These are phyloP conservation scores for Xenopus petersii DNA, from an alignment of 2,797 vertebrate species.

Conservation along the genomic window DNA sequence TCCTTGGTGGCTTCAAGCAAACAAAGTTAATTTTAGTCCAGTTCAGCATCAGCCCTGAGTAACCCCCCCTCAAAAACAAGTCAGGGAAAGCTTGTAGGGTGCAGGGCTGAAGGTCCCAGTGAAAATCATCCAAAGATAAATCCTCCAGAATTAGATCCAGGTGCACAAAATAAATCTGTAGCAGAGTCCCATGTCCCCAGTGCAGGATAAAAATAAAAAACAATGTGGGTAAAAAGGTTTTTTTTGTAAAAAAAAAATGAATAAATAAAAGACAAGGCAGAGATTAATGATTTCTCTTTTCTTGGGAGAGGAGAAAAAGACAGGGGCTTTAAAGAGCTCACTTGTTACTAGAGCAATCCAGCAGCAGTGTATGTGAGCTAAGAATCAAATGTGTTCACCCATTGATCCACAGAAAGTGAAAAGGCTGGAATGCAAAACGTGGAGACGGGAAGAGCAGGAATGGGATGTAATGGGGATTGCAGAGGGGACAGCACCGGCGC, in stretches of 20 bases:
- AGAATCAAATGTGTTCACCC: slow-evolving; percentile 64
- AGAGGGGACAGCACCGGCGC: slow-evolving; percentile 33
- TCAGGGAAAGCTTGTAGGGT: too few relatives aligned
- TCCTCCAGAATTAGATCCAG: slow-evolving; percentile 24
- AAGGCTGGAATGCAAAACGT: slow-evolving; percentile 59
- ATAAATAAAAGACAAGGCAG: background rate
- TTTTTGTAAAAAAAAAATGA: background rate
- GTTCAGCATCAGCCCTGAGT: slow-evolving; percentile 26
- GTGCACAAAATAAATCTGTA: slow-evolving; percentile 40
- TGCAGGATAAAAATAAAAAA: slow-evolving; percentile 45
- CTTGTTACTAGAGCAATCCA: slow-evolving; percentile 65
- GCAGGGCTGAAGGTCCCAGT: slow-evolving; percentile 38
- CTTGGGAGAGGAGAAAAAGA: slow-evolving; percentile 25
- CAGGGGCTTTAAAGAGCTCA: slow-evolving; percentile 38
- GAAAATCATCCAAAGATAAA: slow-evolving; percentile 39
- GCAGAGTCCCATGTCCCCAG: slow-evolving; percentile 52
- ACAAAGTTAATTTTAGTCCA: slow-evolving; percentile 64
- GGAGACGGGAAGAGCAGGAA: slow-evolving; percentile 58
- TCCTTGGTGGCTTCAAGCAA: slow-evolving; percentile 38
- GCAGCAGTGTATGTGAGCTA: slow-evolving; percentile 59
- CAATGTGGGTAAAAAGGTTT: background rate
- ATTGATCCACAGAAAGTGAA: slow-evolving; percentile 66
- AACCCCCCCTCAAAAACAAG: too few relatives aligned
- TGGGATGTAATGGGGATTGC: slow-evolving; percentile 56
- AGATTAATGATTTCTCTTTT: slow-evolving; percentile 2